Percentiles rank a stretch among this genome's conserved stretches.
Conservation (phyloP, 2,797 vertebrate species). For the Pitangus sulphuratus region DNA sequence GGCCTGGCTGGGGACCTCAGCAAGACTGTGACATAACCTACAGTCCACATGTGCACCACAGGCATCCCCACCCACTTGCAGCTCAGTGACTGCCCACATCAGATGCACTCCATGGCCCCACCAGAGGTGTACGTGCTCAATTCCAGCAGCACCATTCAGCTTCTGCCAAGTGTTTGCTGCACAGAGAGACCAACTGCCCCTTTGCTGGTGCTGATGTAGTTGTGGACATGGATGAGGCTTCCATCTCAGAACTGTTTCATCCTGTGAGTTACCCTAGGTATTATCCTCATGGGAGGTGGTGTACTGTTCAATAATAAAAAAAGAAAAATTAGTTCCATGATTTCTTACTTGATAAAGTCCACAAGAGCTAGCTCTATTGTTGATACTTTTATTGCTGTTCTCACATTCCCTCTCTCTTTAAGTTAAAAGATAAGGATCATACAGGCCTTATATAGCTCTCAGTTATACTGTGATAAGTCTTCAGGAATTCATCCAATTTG, state of each 20-base stretch:
- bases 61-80: not conserved
- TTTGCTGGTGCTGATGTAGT: not conserved
- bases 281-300: not conserved
- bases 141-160: not conserved
- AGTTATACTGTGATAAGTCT: not conserved
- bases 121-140: not conserved
- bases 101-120: fast-evolving
- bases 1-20: not conserved
- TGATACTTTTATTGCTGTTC: not conserved
- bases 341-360: not conserved
- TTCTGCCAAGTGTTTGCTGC: not conserved
- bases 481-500: not conserved
- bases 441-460: not conserved
- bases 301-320: not conserved
- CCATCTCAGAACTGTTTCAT: not conserved
- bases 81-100: not conserved
- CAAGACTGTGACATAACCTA: not conserved
- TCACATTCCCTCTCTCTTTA: not conserved
- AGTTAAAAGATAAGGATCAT: not conserved
- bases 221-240: not conserved
- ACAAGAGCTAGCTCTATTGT: not conserved
- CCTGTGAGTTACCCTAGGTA: not conserved
- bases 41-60: too few relatives aligned
- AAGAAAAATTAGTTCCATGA: not conserved
- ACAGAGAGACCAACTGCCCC: not conserved